A percentile compares a stretch with the other conserved stretches of the same genome.
These are phyloP conservation scores for Spisula solida DNA, from an alignment of 2,888 invertebrate species.

Conservation along the genomic window DNA sequence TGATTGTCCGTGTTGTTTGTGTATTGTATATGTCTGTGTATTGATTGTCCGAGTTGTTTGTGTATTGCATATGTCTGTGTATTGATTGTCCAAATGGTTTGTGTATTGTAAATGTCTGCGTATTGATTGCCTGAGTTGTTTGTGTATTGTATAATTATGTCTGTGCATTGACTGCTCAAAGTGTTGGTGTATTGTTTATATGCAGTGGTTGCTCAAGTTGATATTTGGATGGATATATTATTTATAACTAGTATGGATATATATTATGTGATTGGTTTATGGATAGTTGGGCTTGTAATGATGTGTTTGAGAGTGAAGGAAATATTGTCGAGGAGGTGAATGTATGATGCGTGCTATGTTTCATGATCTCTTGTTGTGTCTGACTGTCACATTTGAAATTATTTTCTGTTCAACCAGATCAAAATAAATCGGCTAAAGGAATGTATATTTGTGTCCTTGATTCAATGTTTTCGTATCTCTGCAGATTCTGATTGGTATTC, in stretches of 20 bases:
- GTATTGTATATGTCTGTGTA: background rate
- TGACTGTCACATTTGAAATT: too few relatives aligned
- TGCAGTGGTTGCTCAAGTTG: background rate
- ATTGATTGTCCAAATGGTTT: background rate
- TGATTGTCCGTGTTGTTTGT: background rate
- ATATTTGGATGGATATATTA: background rate
- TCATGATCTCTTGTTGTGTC: too few relatives aligned
- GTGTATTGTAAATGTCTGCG: background rate
- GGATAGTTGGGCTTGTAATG: too few relatives aligned
- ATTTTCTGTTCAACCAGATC: too few relatives aligned
- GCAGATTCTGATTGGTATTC: too few relatives aligned
- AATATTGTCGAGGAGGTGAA: too few relatives aligned
- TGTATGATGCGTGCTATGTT: too few relatives aligned
- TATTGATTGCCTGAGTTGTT: too few relatives aligned
- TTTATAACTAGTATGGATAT: background rate
- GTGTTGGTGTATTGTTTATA: background rate
- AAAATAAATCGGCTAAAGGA: too few relatives aligned
- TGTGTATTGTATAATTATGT: background rate
- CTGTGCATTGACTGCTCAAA: background rate
- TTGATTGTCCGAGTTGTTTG: background rate
- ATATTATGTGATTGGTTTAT: background rate
- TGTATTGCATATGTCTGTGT: background rate
- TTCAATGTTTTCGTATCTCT: too few relatives aligned
- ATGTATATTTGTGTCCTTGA: too few relatives aligned
- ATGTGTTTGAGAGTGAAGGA: too few relatives aligned